Conservation (phyloP, 2,888 invertebrate species). For the Leptopilina syphax region DNA sequence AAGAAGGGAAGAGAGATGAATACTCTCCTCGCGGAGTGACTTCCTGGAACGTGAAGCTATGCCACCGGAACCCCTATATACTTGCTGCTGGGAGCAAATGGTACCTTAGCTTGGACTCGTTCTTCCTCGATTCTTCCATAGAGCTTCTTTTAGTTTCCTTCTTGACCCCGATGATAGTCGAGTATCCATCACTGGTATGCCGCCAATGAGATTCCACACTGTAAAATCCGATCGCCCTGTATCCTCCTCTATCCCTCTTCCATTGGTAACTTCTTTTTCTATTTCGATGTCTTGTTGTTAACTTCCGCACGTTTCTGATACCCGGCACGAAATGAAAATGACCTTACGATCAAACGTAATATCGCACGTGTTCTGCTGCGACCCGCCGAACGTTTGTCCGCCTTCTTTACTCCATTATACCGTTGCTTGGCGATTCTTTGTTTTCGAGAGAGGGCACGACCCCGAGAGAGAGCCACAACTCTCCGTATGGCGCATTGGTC, state of each 20-base stretch:
- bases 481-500: conserved; percentile 17
- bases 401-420: conserved; percentile 13
- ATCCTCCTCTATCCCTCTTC: conserved; percentile 43
- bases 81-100: conserved; percentile 48
- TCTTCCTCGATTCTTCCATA: conserved; percentile 41
- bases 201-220: conserved; percentile 40
- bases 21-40: conserved; percentile 46
- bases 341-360: conserved; percentile 41
- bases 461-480: neutral
- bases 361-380: conserved; percentile 33
- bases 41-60: conserved; percentile 70
- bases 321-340: conserved; percentile 44
- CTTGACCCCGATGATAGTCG: conserved; percentile 27
- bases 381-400: conserved; percentile 37
- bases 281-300: conserved; percentile 1
- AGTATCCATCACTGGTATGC: conserved; percentile 32
- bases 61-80: conserved; percentile 57
- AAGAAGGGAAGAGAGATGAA: conserved; percentile 22
- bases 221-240: conserved; percentile 44
- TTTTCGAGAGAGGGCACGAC: conserved; percentile 27
- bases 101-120: conserved; percentile 48
- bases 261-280: neutral
- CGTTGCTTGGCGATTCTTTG: conserved; percentile 36
- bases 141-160: conserved; percentile 32
- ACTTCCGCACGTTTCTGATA: conserved; percentile 39